phyloP scores from a whole-genome alignment of 2,113 vertebrate genomes.

The Bombycilla garrulus region DNA sequence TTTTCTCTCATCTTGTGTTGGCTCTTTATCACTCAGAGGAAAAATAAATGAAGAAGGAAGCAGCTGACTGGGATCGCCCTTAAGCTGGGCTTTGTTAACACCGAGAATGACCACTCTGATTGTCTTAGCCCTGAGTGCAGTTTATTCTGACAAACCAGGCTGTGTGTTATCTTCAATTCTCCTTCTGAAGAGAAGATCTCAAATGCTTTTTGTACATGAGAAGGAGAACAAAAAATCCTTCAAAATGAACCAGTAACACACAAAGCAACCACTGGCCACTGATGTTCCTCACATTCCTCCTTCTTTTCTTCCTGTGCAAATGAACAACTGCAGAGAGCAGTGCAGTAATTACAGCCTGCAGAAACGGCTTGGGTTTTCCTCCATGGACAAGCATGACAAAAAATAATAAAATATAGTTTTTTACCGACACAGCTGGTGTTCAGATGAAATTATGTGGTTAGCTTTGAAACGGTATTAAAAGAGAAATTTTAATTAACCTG shows the following conservation, averaged over 20 bases:
- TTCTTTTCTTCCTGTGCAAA: conserved; percentile 2
- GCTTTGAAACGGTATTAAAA: conserved; percentile 67
- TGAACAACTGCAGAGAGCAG: not conserved
- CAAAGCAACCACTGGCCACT: not conserved
- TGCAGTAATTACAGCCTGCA: conserved; percentile 27
- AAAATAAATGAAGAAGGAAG: not conserved
- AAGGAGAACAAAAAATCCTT: not conserved
- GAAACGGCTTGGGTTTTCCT: conserved; percentile 3
- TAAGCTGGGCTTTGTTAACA: not conserved
- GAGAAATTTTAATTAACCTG: conserved; percentile 64
- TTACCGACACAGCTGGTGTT: conserved; percentile 50
- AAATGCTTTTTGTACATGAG: not conserved
- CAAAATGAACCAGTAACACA: not conserved
- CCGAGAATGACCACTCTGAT: not conserved
- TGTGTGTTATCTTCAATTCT: not conserved
- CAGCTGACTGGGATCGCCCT: not conserved
- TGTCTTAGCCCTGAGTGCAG: not conserved
- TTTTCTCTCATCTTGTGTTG: not conserved
- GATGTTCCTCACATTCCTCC: not conserved
- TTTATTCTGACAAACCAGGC: not conserved
- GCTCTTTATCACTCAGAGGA: not conserved
- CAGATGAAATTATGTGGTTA: conserved; percentile 52
- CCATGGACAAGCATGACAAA: not conserved
- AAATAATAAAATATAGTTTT: conserved; percentile 32
- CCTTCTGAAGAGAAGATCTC: not conserved